Evolutionary conservation across 2,797 vertebrate species (phyloP).

Genomic region (Malurus leucopterus): DNA sequence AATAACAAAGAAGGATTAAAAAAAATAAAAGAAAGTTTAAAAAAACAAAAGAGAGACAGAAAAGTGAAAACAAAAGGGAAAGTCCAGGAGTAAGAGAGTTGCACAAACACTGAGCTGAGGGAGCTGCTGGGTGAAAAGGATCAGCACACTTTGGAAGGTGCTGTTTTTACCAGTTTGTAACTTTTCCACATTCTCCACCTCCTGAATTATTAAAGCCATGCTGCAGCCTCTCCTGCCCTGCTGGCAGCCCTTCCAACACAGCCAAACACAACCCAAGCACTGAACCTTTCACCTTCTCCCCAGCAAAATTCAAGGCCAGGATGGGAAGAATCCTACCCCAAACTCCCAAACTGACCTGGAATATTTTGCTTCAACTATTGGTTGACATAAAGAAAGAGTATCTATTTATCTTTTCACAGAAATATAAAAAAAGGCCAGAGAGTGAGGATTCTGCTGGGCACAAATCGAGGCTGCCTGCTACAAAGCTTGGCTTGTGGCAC

Average conservation of each 20-base stretch:
- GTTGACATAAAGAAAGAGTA: not conserved
- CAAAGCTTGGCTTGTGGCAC: not conserved
- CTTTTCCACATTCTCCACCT: not conserved
- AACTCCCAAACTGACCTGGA: not conserved
- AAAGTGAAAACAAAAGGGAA: not conserved
- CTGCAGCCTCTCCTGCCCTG: not conserved
- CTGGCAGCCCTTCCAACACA: not conserved
- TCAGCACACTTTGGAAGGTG: not conserved
- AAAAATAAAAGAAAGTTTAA: not conserved
- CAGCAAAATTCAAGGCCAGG: not conserved
- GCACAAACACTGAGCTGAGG: not conserved
- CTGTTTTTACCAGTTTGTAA: not conserved
- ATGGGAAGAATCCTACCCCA: not conserved
- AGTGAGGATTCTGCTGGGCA: not conserved
- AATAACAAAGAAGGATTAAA: not conserved
- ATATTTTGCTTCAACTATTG: not conserved
- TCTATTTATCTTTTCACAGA: not conserved
- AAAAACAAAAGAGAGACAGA: not conserved
- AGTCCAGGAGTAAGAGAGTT: not conserved
- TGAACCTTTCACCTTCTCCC: not conserved
- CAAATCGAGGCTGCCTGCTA: not conserved
- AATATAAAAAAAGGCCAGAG: not conserved
- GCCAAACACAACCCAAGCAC: not conserved
- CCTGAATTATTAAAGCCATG: no score
- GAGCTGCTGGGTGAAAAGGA: not conserved